Conservation (phyloP, 2,888 invertebrate species). For the Cecidostiba fungosa region DNA sequence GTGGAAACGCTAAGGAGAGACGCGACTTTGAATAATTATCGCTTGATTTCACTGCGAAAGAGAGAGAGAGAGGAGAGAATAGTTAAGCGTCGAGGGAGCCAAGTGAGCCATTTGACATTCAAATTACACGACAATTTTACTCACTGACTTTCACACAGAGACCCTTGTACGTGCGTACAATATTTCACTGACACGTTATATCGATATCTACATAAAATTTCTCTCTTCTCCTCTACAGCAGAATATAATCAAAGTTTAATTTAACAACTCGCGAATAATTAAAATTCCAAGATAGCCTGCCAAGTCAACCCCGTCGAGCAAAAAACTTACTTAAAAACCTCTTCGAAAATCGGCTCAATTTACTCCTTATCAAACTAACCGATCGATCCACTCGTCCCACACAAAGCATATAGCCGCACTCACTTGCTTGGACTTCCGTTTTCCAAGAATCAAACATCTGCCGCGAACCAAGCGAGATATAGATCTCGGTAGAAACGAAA, state of each 20-base stretch:
- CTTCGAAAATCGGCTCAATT: neutral
- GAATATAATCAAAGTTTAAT: too few relatives aligned
- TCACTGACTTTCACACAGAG: neutral
- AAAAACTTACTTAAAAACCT: neutral
- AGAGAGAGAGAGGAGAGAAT: neutral
- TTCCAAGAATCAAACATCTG: neutral
- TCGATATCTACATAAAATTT: neutral
- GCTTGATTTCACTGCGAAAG: constrained; percentile 21
- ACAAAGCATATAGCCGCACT: neutral
- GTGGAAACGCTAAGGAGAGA: neutral
- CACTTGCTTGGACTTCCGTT: neutral
- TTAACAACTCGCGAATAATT: too few relatives aligned
- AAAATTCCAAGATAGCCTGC: too few relatives aligned
- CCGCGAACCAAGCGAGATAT: neutral
- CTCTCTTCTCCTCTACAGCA: neutral
- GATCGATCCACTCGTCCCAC: neutral
- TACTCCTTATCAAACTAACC: neutral
- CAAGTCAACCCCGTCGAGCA: too few relatives aligned
- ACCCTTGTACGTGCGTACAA: neutral
- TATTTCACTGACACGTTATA: neutral
- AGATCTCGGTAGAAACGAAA: neutral
- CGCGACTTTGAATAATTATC: constrained; percentile 31
- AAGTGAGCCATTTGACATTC: constrained; percentile 20
- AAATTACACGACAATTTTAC: constrained; percentile 29
- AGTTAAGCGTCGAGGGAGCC: neutral